Percentiles rank a stretch among this genome's conserved stretches.
phyloP scores from a whole-genome alignment of 1,140 invertebrate genomes.

The Drosophila rufa region DNA sequence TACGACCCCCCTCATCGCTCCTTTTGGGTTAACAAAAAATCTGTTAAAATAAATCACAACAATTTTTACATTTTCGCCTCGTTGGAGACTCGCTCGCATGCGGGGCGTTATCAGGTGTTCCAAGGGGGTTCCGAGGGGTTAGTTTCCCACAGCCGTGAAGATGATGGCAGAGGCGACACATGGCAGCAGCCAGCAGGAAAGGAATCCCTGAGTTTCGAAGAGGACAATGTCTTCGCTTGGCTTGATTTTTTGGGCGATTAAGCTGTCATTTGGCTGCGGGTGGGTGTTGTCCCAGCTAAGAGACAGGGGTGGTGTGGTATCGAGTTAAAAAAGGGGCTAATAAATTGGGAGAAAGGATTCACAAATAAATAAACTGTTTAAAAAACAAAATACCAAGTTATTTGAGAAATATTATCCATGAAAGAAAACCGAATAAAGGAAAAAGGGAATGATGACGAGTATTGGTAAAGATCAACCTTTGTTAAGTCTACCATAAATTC shows the following conservation, averaged over 20 bases:
- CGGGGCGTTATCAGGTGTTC: constrained; percentile 8
- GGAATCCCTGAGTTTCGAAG: constrained; percentile 33
- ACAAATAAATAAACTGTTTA: not conserved
- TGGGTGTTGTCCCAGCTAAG: constrained; percentile 6
- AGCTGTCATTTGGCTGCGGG: constrained; percentile 76
- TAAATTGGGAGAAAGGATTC: no score
- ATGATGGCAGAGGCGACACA: constrained; percentile 65
- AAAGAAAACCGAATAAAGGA: not conserved
- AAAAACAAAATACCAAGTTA: no score
- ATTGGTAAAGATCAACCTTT: not conserved
- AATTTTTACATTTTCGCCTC: constrained; percentile 82
- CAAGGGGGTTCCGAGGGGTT: constrained; percentile 8
- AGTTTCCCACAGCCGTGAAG: constrained; percentile 45
- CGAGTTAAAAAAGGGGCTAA: not conserved
- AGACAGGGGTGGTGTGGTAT: not conserved
- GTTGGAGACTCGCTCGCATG: constrained; percentile 48
- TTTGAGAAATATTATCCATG: not conserved
- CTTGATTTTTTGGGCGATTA: constrained; percentile 76
- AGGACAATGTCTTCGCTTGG: constrained; percentile 71
- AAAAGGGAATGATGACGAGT: no score
- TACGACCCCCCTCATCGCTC: constrained; percentile 2
- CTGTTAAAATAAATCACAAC: constrained; percentile 83
- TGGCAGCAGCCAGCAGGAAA: constrained; percentile 63
- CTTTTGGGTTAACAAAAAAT: constrained; percentile 76
- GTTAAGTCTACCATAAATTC: not conserved